A percentile compares a stretch with the other conserved stretches of the same genome.
These are phyloP conservation scores for Drosophila anomalata DNA, from an alignment of 2,888 invertebrate genomes.

Conservation along the genomic window DNA sequence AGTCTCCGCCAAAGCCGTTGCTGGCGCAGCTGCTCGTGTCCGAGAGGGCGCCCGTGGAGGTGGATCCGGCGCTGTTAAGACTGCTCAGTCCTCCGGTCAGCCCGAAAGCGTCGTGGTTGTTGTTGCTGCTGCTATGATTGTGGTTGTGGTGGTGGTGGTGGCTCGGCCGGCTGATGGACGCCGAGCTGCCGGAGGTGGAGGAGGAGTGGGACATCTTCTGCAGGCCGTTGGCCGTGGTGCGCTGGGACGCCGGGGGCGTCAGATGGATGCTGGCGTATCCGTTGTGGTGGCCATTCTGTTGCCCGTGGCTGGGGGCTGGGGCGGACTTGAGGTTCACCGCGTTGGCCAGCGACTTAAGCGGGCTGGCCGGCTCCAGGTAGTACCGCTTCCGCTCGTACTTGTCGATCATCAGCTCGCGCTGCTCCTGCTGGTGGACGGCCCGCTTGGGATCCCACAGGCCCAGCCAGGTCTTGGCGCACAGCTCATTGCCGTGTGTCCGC, in stretches of 20 bases:
- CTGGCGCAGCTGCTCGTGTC: slow-evolving; percentile 82
- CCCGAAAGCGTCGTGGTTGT: slow-evolving; percentile 61
- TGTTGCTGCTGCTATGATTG: slow-evolving; percentile 49
- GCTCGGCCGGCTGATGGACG: slow-evolving; percentile 82
- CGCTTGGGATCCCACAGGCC: slow-evolving; percentile 93
- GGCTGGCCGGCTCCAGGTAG: slow-evolving; percentile 84
- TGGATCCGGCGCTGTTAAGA: slow-evolving; percentile 78
- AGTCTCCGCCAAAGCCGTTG: slow-evolving; percentile 84
- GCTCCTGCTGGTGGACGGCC: slow-evolving; percentile 90
- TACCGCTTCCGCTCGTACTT: slow-evolving; percentile 96
- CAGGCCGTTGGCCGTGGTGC: slow-evolving; percentile 80
- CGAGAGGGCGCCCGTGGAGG: slow-evolving; percentile 80
- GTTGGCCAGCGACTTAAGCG: slow-evolving; percentile 83
- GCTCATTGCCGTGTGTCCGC: slow-evolving; percentile 95
- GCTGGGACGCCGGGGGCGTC: slow-evolving; percentile 82
- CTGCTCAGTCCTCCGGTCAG: slow-evolving; percentile 63
- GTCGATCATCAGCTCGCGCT: slow-evolving; percentile 96
- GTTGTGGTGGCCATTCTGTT: slow-evolving; percentile 63
- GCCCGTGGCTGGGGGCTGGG: slow-evolving; percentile 17
- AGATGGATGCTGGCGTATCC: slow-evolving; percentile 81
- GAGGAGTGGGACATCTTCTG: slow-evolving; percentile 61
- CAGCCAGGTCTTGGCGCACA: slow-evolving; percentile 96
- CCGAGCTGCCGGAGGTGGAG: slow-evolving; percentile 51
- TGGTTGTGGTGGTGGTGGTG: slow-evolving; percentile 66
- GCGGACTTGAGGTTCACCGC: slow-evolving; percentile 77